Evolutionary conservation across 2,888 invertebrate species (phyloP).

Genomic region (Suillia variegata): DNA sequence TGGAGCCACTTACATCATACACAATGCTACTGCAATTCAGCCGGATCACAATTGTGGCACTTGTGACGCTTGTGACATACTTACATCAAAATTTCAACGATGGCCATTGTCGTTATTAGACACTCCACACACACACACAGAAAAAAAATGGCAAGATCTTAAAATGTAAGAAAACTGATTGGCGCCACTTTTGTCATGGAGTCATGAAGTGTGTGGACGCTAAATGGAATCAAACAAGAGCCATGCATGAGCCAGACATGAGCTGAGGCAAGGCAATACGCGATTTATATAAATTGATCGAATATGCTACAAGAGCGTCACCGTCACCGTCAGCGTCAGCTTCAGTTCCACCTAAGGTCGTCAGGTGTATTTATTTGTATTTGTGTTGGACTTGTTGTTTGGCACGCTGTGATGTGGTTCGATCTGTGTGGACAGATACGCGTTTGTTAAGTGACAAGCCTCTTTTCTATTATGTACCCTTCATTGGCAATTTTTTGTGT

Average conservation of each 20-base stretch:
- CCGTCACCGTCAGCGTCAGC: not conserved
- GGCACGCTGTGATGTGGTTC: too few species aligned
- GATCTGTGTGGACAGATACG: too few species aligned
- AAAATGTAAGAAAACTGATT: constrained; percentile 27
- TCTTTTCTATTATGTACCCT: not conserved
- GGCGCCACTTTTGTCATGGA: constrained; percentile 38
- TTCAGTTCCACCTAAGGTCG: not conserved
- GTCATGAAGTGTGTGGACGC: constrained; percentile 7
- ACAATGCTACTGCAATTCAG: not conserved
- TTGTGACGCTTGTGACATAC: not conserved
- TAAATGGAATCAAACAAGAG: not conserved
- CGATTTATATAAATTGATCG: too few species aligned
- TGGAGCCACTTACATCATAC: not conserved
- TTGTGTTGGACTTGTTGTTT: not conserved
- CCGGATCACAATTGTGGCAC: not conserved
- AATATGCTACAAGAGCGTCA: not conserved
- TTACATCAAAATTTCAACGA: not conserved
- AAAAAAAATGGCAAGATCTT: not conserved
- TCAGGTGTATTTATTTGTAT: not conserved
- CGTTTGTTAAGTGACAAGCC: not conserved
- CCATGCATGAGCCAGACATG: not conserved
- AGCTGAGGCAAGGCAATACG: not conserved
- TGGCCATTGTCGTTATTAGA: not conserved
- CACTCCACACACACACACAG: too few species aligned
- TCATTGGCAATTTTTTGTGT: not conserved